A percentile compares a stretch with the other conserved stretches of the same genome.
These are phyloP conservation scores for Drosophila planitibia DNA, from an alignment of 2,888 invertebrate species.

Conservation along the genomic window DNA sequence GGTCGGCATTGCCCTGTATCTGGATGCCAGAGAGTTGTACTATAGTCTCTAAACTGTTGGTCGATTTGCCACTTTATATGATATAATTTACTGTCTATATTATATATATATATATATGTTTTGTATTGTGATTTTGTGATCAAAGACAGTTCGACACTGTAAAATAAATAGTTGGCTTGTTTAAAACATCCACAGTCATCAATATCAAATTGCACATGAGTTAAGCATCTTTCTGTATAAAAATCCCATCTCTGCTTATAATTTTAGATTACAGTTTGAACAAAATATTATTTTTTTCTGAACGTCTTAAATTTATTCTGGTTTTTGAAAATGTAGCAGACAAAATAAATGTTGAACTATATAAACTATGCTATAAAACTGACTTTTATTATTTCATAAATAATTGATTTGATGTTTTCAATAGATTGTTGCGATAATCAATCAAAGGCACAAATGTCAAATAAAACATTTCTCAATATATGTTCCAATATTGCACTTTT, in stretches of 20 bases:
- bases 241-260: background rate
- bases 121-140: too few relatives aligned
- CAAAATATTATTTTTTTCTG: background rate
- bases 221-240: background rate
- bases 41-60: constrained; percentile 72
- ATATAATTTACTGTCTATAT: background rate
- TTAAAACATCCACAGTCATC: background rate
- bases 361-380: background rate
- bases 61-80: constrained; percentile 3
- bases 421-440: background rate
- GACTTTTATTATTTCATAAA: background rate
- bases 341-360: background rate
- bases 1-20: constrained; percentile 91
- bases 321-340: background rate
- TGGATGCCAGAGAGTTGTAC: constrained; percentile 89
- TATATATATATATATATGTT: background rate
- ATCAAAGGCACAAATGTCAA: background rate
- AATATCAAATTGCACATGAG: background rate
- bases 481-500: background rate
- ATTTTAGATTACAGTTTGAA: background rate
- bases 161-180: too few relatives aligned
- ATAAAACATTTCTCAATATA: too few relatives aligned
- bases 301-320: background rate
- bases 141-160: too few relatives aligned
- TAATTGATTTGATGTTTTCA: background rate